phyloP scores from a whole-genome alignment of 1,140 invertebrate genomes.

The Pectinophora gossypiella region DNA sequence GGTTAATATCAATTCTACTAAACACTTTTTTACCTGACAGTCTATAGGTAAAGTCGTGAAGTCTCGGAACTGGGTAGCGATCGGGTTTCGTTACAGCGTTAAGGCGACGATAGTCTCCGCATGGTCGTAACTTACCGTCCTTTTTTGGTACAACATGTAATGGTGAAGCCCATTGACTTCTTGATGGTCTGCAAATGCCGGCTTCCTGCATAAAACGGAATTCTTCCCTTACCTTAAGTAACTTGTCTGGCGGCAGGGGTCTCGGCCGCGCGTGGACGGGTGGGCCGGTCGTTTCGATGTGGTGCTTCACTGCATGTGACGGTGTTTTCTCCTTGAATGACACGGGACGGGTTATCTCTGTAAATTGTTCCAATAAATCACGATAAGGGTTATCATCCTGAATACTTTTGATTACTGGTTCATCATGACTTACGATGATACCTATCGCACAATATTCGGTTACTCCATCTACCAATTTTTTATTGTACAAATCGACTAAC shows the following conservation, averaged over 20 bases:
- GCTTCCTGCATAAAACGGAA: conserved; percentile 6
- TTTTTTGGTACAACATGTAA: conserved; percentile 52
- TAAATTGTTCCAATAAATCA: conserved; percentile 16
- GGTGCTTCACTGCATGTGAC: conserved; percentile 7
- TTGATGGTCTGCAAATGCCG: conserved; percentile 8
- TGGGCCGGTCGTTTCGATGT: conserved; percentile 30
- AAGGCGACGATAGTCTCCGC: conserved; percentile 54
- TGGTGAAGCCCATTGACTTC: conserved; percentile 37
- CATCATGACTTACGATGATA: background rate
- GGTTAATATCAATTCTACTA: background rate
- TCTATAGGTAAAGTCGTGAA: conserved; percentile 22
- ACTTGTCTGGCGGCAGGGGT: conserved; percentile 24
- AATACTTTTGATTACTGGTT: background rate
- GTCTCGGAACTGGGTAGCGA: conserved; percentile 35
- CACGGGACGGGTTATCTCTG: conserved; percentile 21
- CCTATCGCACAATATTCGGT: background rate
- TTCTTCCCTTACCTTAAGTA: conserved; percentile 2
- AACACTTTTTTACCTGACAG: background rate
- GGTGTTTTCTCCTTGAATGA: conserved; percentile 3
- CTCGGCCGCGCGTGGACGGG: conserved; percentile 38
- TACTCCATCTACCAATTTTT: conserved; percentile 3
- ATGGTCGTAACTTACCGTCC: conserved; percentile 38
- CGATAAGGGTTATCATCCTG: conserved; percentile 6
- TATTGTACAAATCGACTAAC: conserved; percentile 12
- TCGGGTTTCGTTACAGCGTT: conserved; percentile 51